These are phyloP conservation scores for Lichenostomus cassidix DNA, from an alignment of 2,113 vertebrate genomes.

Conservation along the genomic window DNA sequence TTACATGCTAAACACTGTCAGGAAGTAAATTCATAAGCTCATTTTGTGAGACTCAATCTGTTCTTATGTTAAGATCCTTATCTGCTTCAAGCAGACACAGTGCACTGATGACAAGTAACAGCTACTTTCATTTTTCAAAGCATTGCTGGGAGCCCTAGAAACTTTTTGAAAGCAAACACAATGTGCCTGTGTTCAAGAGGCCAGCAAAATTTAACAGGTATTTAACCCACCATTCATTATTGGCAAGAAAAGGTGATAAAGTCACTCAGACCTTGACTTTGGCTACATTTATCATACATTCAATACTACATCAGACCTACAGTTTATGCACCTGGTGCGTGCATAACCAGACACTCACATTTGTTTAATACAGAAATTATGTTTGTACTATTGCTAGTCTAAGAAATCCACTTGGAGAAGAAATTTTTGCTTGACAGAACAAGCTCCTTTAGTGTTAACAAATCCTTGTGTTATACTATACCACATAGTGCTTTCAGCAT, in stretches of 20 bases:
- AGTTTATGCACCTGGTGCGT: not conserved
- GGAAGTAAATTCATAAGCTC: not conserved
- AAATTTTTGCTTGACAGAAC: not conserved
- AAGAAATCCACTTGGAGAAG: not conserved
- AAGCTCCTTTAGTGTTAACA: not conserved
- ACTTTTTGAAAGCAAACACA: not conserved
- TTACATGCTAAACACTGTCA: not conserved
- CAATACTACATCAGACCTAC: not conserved
- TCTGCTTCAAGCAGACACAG: not conserved
- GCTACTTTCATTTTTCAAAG: not conserved
- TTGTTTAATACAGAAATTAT: not conserved
- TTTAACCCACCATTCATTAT: not conserved
- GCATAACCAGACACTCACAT: not conserved
- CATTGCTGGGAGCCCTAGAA: not conserved
- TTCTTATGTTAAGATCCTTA: not conserved
- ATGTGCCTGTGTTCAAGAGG: rapidly evolving
- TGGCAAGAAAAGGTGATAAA: not conserved
- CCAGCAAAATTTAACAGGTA: not conserved
- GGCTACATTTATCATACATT: not conserved
- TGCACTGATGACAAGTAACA: not conserved
- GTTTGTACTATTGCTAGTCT: not conserved
- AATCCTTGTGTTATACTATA: not conserved
- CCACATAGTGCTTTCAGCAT: not conserved
- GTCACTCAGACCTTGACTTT: not conserved
- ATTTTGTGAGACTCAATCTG: not conserved